phyloP scores from a whole-genome alignment of 2,113 vertebrate genomes.

The Dasyornis broadbenti region DNA sequence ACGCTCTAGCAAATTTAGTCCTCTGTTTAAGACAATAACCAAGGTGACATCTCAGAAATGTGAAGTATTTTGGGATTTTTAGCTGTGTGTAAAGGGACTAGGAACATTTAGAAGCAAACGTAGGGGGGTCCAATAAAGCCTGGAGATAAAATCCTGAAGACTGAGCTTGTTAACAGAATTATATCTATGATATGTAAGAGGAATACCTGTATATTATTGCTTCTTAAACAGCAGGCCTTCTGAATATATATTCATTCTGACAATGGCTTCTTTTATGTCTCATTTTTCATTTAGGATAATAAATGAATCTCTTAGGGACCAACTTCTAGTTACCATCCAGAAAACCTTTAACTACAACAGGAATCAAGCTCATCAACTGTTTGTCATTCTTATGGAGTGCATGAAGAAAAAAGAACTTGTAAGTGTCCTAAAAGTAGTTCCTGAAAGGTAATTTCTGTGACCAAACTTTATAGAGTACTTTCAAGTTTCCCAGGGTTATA shows the following conservation, averaged over 20 bases:
- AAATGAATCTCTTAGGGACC: constrained; percentile 88
- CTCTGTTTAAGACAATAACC: neutral
- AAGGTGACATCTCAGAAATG: neutral
- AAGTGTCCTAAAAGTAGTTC: constrained; percentile 67
- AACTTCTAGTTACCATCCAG: constrained; percentile 94
- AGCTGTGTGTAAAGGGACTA: neutral
- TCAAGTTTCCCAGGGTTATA: neutral
- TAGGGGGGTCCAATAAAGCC: neutral
- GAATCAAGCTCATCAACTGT: constrained; percentile 89
- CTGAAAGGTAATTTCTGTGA: neutral
- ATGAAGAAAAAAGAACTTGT: constrained; percentile 98
- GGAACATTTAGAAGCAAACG: neutral
- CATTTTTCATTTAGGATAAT: constrained; percentile 76
- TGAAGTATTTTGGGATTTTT: neutral
- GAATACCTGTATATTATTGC: neutral
- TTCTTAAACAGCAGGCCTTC: neutral
- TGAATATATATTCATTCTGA: neutral
- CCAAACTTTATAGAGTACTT: neutral
- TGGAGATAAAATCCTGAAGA: neutral
- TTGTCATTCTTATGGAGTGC: constrained; percentile 91
- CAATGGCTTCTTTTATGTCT: neutral
- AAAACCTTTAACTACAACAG: constrained; percentile 96
- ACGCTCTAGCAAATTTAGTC: neutral
- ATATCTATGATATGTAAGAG: neutral
- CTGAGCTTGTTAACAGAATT: neutral